These are phyloP conservation scores for Hipparchia sbordonii DNA, from an alignment of 2,888 invertebrate genomes.

Conservation along the genomic window DNA sequence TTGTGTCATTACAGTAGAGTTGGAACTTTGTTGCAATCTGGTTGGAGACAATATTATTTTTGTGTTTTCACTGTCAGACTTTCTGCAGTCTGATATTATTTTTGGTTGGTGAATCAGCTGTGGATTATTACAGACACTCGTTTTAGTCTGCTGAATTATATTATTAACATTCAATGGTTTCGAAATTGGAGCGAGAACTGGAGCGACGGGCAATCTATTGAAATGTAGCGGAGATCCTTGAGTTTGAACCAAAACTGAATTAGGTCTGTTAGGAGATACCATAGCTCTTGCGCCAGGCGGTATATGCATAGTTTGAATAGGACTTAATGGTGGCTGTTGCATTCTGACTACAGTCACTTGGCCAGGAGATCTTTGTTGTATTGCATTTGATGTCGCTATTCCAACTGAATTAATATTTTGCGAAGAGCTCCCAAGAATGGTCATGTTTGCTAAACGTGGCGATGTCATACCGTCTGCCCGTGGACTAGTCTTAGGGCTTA, in stretches of 20 bases:
- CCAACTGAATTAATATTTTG: slow-evolving; percentile 66
- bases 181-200: slow-evolving; percentile 81
- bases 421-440: slow-evolving; percentile 67
- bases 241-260: slow-evolving; percentile 76
- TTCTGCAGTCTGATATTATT: slow-evolving; percentile 63
- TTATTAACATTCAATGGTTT: slow-evolving; percentile 82
- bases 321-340: slow-evolving; percentile 76
- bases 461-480: slow-evolving; percentile 67
- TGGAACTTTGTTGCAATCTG: slow-evolving; percentile 62
- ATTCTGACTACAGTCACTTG: slow-evolving; percentile 80
- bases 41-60: slow-evolving; percentile 75
- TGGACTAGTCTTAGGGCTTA: slow-evolving; percentile 69
- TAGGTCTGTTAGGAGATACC: slow-evolving; percentile 74
- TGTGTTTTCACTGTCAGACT: slow-evolving; percentile 63
- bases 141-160: slow-evolving; percentile 67
- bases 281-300: slow-evolving; percentile 68
- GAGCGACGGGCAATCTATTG: slow-evolving; percentile 82
- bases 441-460: slow-evolving; percentile 69
- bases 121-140: slow-evolving; percentile 52
- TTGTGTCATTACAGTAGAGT: slow-evolving; percentile 72
- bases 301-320: slow-evolving; percentile 72
- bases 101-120: slow-evolving; percentile 67
- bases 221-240: slow-evolving; percentile 74
- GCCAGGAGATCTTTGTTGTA: slow-evolving; percentile 71
- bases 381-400: slow-evolving; percentile 65